phyloP scores from a whole-genome alignment of 1,140 invertebrate genomes.

The Caenorhabditis briggsae region DNA sequence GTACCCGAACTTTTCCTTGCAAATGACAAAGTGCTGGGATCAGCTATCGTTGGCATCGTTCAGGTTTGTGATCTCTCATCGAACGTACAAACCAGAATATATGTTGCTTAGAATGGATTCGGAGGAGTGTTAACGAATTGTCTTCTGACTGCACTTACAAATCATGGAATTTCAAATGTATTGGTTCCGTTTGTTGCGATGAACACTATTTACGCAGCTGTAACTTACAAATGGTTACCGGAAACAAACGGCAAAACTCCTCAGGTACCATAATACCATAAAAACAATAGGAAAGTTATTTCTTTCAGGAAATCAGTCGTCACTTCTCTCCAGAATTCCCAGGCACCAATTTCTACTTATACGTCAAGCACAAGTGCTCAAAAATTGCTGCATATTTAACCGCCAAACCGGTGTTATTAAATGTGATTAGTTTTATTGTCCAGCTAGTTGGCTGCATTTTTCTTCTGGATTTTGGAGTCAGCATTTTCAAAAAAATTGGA shows the following conservation, averaged over 20 bases:
- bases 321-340: slow-evolving; percentile 42
- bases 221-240: slow-evolving; percentile 54
- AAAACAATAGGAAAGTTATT: neutral
- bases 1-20: slow-evolving; percentile 63
- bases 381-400: neutral
- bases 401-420: neutral
- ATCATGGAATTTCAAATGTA: slow-evolving; percentile 32
- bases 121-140: slow-evolving; percentile 54
- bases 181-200: slow-evolving; percentile 52
- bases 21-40: slow-evolving; percentile 61
- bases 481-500: slow-evolving; percentile 17
- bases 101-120: slow-evolving; percentile 49
- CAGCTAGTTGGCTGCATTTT: slow-evolving; percentile 25
- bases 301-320: slow-evolving; percentile 35
- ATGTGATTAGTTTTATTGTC: slow-evolving; percentile 29
- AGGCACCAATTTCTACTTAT: neutral
- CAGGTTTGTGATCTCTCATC: slow-evolving; percentile 52
- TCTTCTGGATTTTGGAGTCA: slow-evolving; percentile 12
- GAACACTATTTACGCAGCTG: slow-evolving; percentile 39
- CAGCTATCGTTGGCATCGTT: slow-evolving; percentile 56
- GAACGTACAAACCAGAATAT: neutral
- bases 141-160: slow-evolving; percentile 52
- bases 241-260: slow-evolving; percentile 59
- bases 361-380: slow-evolving; percentile 4
- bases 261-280: slow-evolving; percentile 29